Evolutionary conservation across 2,797 vertebrate genomes (phyloP).

Genomic region (Tarsius wallacei): DNA sequence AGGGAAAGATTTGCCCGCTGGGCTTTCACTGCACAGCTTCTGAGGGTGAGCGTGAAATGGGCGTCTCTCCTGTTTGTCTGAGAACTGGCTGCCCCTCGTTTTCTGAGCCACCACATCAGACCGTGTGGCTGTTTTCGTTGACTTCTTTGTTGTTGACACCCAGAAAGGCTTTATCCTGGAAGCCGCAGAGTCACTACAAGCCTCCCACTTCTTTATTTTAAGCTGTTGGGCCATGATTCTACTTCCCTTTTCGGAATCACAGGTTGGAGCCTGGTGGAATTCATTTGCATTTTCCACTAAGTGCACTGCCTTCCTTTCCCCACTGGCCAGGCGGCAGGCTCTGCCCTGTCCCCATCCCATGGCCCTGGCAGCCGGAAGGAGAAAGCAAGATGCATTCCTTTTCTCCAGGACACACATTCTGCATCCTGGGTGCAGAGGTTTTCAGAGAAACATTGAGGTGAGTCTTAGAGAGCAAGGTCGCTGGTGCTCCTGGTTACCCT

Average conservation of each 20-base stretch:
- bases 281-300: slow-evolving; percentile 72
- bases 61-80: background rate
- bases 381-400: background rate
- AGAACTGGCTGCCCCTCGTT: background rate
- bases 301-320: background rate
- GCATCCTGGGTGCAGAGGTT: background rate
- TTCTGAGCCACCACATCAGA: background rate
- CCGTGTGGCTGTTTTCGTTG: slow-evolving; percentile 32
- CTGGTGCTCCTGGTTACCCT: fast-evolving
- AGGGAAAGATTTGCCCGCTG: fast-evolving
- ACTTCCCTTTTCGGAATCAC: slow-evolving; percentile 71
- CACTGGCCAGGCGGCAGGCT: fast-evolving
- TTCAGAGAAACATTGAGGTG: background rate
- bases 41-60: fast-evolving
- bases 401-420: background rate
- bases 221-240: slow-evolving; percentile 24
- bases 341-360: background rate
- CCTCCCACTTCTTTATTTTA: slow-evolving; percentile 78
- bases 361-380: background rate
- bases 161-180: slow-evolving; percentile 81
- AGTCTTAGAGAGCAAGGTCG: background rate
- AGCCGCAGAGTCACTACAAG: slow-evolving; percentile 62
- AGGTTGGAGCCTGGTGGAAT: slow-evolving; percentile 48
- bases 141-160: slow-evolving; percentile 65
- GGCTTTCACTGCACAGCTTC: background rate